These are phyloP conservation scores for Leucosticte australis DNA, from an alignment of 2,113 vertebrate species.

Conservation along the genomic window DNA sequence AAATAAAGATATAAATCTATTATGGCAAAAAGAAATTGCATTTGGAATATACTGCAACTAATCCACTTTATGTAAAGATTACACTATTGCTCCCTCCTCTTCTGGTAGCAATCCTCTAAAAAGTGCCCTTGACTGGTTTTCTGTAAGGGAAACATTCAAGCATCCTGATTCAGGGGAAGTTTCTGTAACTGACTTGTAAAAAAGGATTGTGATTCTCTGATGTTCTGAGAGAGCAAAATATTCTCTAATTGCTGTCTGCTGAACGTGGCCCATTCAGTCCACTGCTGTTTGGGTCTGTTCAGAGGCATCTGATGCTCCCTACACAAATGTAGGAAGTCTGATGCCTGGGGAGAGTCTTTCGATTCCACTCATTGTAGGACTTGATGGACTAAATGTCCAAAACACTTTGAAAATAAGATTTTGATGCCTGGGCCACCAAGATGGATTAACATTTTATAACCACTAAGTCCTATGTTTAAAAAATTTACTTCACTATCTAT, in stretches of 20 bases:
- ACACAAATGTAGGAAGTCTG: neutral
- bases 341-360: neutral
- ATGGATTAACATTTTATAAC: constrained; percentile 3
- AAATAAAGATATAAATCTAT: neutral
- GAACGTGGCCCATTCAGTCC: neutral
- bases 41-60: neutral
- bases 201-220: neutral
- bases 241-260: neutral
- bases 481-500: neutral
- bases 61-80: neutral
- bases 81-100: neutral
- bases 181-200: neutral
- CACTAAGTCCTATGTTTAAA: neutral
- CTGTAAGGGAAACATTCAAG: neutral
- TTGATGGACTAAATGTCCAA: neutral
- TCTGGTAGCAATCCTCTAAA: neutral
- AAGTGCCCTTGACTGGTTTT: neutral
- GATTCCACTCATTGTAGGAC: neutral
- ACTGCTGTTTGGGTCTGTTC: neutral
- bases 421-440: neutral
- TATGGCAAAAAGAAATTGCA: neutral
- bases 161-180: neutral
- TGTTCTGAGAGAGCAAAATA: neutral
- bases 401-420: constrained; percentile 20
- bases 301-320: neutral